A percentile compares a stretch with the other conserved stretches of the same genome.
phyloP scores from a whole-genome alignment of 2,113 vertebrate genomes.

The Monarcha castaneiventris region DNA sequence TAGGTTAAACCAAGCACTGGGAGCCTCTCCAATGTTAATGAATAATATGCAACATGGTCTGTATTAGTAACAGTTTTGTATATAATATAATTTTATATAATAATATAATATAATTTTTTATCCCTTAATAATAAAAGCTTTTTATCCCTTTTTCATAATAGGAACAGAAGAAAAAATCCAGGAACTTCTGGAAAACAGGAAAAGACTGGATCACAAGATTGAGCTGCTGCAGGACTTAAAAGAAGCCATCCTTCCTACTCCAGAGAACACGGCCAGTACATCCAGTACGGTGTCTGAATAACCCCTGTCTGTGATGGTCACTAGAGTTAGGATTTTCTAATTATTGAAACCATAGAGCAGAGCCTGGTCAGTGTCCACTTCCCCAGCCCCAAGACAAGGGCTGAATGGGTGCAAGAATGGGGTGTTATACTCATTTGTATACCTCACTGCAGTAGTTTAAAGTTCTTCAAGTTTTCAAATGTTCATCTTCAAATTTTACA shows the following conservation, averaged over 20 bases:
- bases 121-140: neutral
- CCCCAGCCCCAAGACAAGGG: neutral
- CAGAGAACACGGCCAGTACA: neutral
- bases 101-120: neutral
- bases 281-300: slow-evolving; percentile 29
- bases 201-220: slow-evolving; percentile 57
- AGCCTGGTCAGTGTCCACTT: neutral
- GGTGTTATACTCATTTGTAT: neutral
- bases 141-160: neutral
- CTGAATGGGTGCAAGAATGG: neutral
- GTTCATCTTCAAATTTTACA: neutral
- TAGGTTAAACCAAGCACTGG: neutral
- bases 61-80: neutral
- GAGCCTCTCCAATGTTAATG: neutral
- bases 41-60: neutral
- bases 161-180: slow-evolving; percentile 62
- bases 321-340: neutral
- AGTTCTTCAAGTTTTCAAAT: neutral
- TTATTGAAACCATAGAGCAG: neutral
- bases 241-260: neutral
- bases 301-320: neutral
- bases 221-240: slow-evolving; percentile 61
- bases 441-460: neutral
- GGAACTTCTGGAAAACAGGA: slow-evolving; percentile 47
- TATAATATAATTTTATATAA: neutral